Evolutionary conservation across 2,113 vertebrate species (phyloP), one percentile per base, ranked within the genome.

Genomic region (Varanus salvator): DNA sequence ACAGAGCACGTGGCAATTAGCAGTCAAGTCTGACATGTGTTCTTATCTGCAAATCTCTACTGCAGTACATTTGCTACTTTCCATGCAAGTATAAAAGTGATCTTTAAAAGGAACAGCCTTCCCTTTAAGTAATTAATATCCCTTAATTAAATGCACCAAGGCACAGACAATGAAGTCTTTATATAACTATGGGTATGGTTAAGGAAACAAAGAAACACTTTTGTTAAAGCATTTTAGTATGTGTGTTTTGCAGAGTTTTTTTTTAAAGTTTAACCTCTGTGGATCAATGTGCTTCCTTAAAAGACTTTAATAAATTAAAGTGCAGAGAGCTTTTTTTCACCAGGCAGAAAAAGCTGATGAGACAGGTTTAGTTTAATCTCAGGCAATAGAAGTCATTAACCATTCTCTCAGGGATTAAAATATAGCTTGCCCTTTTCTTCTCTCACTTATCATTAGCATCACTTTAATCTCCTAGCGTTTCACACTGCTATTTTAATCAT

Each of bases 351-450:
- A 98, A 99, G 99, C 99, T 99, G 99, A 99, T 99, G 99, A 99
- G 99, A 99, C 99, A 99, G 99, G 99, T 99, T 99, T 99, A 99
- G 99, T 99, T 99, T 99, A 99, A 99, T 99, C 99, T 99, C 98
- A 99, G 98, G 99, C 99, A 99, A 99, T 99, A 99, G 98, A 99
- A 99, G 99, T 99, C 99, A 99, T 99, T 99, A 99, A 99, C 98
- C 99, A 99, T 99, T 99, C 99, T 99, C 99, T 98, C 98, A 99
- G 98, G 99, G 99, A 99, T 99, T 99, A 99, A 99, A 99, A 99
- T 99, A 99, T 99, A 99, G 99, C 99, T 99, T 99, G 99, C 98
- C 99, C 99, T 99, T 99, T 99, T 99, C 99, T 99, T 99, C 99
- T 98, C 98, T 99, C 99, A 99, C 99, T 99, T 99, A 99, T 99